Conservation (phyloP, 35 echinoderm and acorn worm genomes). For the Ptychodera flava region DNA sequence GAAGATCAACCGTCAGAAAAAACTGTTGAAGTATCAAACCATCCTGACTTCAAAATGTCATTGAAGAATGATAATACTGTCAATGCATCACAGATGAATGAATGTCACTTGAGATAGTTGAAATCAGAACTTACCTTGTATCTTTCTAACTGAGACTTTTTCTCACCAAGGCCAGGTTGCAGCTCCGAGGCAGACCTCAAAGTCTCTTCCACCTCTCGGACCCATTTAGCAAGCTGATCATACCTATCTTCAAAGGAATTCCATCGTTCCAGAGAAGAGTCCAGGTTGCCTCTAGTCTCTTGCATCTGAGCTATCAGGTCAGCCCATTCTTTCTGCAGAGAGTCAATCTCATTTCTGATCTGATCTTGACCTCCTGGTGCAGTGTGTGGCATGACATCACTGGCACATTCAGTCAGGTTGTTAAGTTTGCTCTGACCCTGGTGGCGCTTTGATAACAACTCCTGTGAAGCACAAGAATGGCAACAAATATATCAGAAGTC, state of each 20-base stretch:
- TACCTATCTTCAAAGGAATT: constrained; percentile 26
- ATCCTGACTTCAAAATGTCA: no score
- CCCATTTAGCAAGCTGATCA: constrained; percentile 32
- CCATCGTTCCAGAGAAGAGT: constrained; percentile 32
- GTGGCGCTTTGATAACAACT: constrained; percentile 67
- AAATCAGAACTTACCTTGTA: constrained; percentile 37
- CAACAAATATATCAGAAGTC: no score
- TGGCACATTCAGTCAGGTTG: constrained; percentile 40
- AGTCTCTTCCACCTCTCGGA: constrained; percentile 31
- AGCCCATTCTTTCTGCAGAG: not conserved
- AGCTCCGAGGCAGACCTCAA: constrained; percentile 9
- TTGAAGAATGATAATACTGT: no score
- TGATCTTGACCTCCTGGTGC: constrained; percentile 45
- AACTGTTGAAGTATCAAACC: no score
- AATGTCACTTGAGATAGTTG: no score
- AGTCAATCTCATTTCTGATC: constrained; percentile 29
- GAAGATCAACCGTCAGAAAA: no score
- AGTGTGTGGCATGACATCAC: constrained; percentile 35
- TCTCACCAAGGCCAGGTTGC: constrained; percentile 34
- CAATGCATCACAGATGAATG: no score
- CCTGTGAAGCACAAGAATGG: constrained; percentile 37
- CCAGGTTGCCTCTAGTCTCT: constrained; percentile 18
- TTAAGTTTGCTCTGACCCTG: constrained; percentile 59
- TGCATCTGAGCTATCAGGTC: constrained; percentile 6
- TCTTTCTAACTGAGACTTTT: constrained; percentile 53